Evolutionary conservation across 2,113 vertebrate species (phyloP).

Genomic region (Sceloporus undulatus): DNA sequence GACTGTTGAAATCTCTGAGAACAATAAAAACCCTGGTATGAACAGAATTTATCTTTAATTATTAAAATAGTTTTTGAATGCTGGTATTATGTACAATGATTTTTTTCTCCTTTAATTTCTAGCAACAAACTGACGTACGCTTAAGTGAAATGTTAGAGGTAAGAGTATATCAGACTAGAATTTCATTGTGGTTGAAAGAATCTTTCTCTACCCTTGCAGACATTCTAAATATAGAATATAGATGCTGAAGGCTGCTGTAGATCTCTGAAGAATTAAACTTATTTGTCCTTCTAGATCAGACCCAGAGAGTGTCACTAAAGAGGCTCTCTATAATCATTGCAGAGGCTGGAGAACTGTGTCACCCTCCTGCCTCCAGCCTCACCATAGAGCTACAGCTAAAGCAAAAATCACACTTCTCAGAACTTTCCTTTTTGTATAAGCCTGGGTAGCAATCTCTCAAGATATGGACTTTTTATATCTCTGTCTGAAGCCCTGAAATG

Average conservation of each 20-base stretch:
- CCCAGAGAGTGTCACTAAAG: neutral
- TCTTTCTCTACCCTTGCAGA: neutral
- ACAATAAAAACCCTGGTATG: constrained; percentile 98
- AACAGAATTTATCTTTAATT: constrained; percentile 37
- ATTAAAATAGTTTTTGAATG: constrained; percentile 29
- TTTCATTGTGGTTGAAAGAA: constrained; percentile 33
- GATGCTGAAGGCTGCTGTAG: neutral
- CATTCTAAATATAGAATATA: neutral
- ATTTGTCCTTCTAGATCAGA: neutral
- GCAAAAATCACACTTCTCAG: neutral
- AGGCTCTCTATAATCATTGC: neutral
- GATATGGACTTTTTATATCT: neutral
- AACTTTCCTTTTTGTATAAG: neutral
- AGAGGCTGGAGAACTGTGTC: neutral
- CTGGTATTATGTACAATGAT: constrained; percentile 11
- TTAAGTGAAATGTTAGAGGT: constrained; percentile 99
- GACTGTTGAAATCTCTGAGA: constrained; percentile 94
- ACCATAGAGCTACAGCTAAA: neutral
- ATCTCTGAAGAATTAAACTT: neutral
- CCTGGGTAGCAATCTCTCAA: neutral
- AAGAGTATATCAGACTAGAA: constrained; percentile 54
- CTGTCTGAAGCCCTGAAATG: neutral
- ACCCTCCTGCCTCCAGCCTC: neutral
- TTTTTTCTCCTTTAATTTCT: constrained; percentile 28
- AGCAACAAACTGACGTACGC: constrained; percentile 99